Evolutionary conservation across 2,888 invertebrate species (phyloP), one percentile per base, ranked within the genome.

Genomic region (Eristalis tenax): DNA sequence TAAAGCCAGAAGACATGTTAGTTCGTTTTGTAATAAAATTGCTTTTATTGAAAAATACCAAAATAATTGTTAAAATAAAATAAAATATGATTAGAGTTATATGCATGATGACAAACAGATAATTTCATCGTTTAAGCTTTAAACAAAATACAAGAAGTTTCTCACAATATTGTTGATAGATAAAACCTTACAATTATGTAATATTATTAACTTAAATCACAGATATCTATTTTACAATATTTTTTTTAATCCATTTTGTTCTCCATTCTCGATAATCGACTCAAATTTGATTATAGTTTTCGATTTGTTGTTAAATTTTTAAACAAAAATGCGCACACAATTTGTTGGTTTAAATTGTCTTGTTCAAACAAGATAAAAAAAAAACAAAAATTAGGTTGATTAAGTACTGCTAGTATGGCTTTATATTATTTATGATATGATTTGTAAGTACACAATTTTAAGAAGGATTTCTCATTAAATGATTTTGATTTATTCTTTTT

Each of bases 131-230:
- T 61, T 71, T 1, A 65, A 56, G 35, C 3, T 23, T 35, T 35
- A 64, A 56, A 40, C 35, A 63, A 22, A 75, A 28, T 28, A 68
- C 63, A 63, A 68, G 23, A 35, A 32, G 50, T 26, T 23, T 40
- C 11, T 50, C 40, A 68, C 61, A 78, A 83, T 38, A 69, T 23
- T 64, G 50, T 71, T 77, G 68, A 68, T 78, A 77, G 71, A 83
- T 70, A 78, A 70, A 71, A 81, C 43, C 86, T 87, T 87, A 87
- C 75, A 79, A 71, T 75, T 83, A 83, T 75, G 69, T 89, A 90
- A 91, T 91, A 90, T 91, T 92, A 91, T 91, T 92, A 92, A 92
- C 92, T 92, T 92, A 92, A 92, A 92, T 92, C 92, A 92, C 92
- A 92, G 92, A 92, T 92, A 91, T 91, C 91, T 87, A 87, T 87